Evolutionary conservation across 2,113 vertebrate species (phyloP), one percentile per base, ranked within the genome.

Genomic region (Cacatua alba): DNA sequence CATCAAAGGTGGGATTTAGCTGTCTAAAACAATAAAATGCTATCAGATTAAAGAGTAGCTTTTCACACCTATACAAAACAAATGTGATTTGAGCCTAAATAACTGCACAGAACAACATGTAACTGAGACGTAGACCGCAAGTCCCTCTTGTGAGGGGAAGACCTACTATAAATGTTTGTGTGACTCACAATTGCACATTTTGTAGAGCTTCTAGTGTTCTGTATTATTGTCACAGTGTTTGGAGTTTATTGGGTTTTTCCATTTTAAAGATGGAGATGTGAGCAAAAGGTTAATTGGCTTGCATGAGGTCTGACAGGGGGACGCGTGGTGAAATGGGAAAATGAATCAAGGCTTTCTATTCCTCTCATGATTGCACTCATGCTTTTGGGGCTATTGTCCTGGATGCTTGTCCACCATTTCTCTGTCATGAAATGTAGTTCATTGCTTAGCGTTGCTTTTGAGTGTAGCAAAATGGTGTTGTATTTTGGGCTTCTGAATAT

Each of bases 261-360:
- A 37, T 90, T 86, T 88, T 92, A 94, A 83, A 92, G 88, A 84
- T 44, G 80, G 48, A 88, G 69, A 90, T 86, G 44, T 48, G 88
- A 94, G 62, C 86, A 83, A 91, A 72, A 95, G 90, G 92, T 92
- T 96, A 95, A 94, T 90, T 97, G 88, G 77, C 90, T 95, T 86
- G 80, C 80, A 48, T 83, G 44, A 82, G 80, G 72, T 86, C 88
- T 95, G 77, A 78, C 80, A 95, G 0, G 0, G 53, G 35, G 49
- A 72, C 2, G 4, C 3, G 8, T 82, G 62, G 25, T 79, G 59
- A 90, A 97, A 92, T 53, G 28, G 69, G 52, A 55, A 88, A 76
- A 88, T 86, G 69, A 90, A 92, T 90, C 72, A 92, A 86, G 28
- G 31, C 44, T 87, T 84, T 91, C 72, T 71, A 13, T 60, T 94